Conservation (phyloP, 2,888 invertebrate genomes). For the Macrophya annulata region DNA sequence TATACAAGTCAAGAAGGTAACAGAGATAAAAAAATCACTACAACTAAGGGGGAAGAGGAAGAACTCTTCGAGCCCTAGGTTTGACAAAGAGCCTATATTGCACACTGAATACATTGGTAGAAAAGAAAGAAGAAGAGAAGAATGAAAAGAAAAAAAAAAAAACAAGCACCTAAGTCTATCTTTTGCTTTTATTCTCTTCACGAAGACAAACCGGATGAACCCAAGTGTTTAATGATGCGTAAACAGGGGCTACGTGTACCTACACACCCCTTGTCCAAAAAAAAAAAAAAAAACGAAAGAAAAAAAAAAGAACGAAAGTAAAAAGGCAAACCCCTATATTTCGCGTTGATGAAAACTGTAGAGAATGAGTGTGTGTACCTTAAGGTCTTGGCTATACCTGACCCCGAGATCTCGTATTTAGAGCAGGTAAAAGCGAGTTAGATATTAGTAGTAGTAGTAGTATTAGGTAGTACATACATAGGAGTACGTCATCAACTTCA, state of each 20-base stretch:
- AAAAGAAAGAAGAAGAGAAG: conserved; percentile 21
- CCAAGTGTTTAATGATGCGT: conserved; percentile 77
- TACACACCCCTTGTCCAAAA: not conserved
- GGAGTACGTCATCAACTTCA: conserved; percentile 71
- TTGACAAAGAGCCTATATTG: conserved; percentile 42
- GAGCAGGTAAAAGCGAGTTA: conserved; percentile 33
- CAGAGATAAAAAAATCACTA: conserved; percentile 12
- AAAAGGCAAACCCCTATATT: conserved; percentile 5
- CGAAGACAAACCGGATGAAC: conserved; percentile 43
- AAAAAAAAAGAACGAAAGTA: not conserved
- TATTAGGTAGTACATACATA: not conserved
- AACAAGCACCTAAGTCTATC: conserved; percentile 39
- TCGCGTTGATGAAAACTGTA: conserved; percentile 55
- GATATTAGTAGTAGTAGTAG: conserved; percentile 60
- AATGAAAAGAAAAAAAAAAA: conserved; percentile 27
- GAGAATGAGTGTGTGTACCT: conserved; percentile 52
- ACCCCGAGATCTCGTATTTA: not conserved
- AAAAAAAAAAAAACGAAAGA: too few relatives aligned
- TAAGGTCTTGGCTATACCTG: not conserved
- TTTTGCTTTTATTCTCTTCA: conserved; percentile 3
- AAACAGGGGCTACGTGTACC: conserved; percentile 67
- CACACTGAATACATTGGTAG: conserved; percentile 33
- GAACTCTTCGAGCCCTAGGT: conserved; percentile 44
- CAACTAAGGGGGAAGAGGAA: not conserved
- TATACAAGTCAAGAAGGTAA: not conserved